A percentile compares a stretch with the other conserved stretches of the same genome.
Evolutionary conservation across 1,140 invertebrate species (phyloP).

Genomic region (Dryas iulia): DNA sequence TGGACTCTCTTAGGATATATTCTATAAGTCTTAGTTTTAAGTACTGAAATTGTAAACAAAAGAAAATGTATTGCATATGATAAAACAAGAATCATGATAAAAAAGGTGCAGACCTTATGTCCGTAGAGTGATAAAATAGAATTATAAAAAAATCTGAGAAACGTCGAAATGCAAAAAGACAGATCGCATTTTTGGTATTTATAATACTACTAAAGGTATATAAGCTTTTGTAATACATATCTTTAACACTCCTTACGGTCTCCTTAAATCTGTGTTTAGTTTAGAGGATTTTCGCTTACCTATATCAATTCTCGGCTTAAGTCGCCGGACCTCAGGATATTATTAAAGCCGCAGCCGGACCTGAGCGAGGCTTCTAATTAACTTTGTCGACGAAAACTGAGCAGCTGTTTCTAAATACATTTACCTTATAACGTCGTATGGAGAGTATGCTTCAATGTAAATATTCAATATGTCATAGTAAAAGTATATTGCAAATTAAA

Average conservation of each 20-base stretch:
- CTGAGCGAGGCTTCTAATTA: conserved; percentile 59
- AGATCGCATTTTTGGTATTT: neutral
- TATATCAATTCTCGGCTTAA: conserved; percentile 56
- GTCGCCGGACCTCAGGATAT: conserved; percentile 49
- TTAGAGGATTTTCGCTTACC: conserved; percentile 31
- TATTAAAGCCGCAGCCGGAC: conserved; percentile 61
- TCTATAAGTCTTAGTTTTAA: no score
- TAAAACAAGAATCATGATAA: no score
- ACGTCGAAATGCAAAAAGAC: neutral
- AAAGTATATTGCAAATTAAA: neutral
- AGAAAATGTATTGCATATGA: no score
- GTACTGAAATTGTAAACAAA: no score
- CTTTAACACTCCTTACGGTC: neutral
- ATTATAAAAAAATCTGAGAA: no score
- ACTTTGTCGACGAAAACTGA: conserved; percentile 51
- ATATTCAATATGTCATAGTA: neutral
- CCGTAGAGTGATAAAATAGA: no score
- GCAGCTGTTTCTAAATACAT: conserved; percentile 50
- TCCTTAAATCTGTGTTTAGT: conserved; percentile 14
- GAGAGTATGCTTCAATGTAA: neutral
- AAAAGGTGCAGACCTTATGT: no score
- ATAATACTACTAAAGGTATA: no score
- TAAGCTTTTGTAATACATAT: neutral
- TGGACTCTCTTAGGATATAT: no score
- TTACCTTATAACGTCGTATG: neutral